Conservation (phyloP, 2,888 invertebrate species). For the Amphipyra berbera region DNA sequence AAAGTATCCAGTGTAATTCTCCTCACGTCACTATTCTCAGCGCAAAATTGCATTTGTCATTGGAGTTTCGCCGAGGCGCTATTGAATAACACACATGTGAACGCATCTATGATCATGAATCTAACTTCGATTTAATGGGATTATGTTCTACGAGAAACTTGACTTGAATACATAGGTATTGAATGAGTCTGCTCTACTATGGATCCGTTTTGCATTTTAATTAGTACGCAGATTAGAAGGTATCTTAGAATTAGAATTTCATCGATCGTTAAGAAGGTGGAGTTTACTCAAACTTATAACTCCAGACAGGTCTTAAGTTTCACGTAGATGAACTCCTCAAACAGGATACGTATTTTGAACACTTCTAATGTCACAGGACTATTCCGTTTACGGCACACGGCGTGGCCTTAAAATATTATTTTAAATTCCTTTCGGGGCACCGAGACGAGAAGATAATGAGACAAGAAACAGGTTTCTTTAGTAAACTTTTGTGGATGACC, state of each 20-base stretch:
- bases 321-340: too few relatives aligned
- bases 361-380: too few relatives aligned
- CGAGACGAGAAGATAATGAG: too few relatives aligned
- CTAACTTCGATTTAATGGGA: constrained; percentile 20
- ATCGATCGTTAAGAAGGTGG: background rate
- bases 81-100: constrained; percentile 44
- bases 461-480: too few relatives aligned
- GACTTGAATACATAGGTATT: background rate
- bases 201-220: background rate
- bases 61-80: constrained; percentile 36
- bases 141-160: constrained; percentile 24
- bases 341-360: too few relatives aligned
- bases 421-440: too few relatives aligned
- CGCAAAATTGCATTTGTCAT: constrained; percentile 54
- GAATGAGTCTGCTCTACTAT: background rate
- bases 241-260: background rate
- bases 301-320: too few relatives aligned
- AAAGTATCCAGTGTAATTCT: constrained; percentile 43
- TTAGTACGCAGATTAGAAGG: background rate
- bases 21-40: constrained; percentile 47
- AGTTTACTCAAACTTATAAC: too few relatives aligned
- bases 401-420: too few relatives aligned
- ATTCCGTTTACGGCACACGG: too few relatives aligned
- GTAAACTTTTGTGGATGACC: too few relatives aligned
- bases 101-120: constrained; percentile 28